phyloP scores from a whole-genome alignment of 2,888 invertebrate species.

The Uropetala carovei region DNA sequence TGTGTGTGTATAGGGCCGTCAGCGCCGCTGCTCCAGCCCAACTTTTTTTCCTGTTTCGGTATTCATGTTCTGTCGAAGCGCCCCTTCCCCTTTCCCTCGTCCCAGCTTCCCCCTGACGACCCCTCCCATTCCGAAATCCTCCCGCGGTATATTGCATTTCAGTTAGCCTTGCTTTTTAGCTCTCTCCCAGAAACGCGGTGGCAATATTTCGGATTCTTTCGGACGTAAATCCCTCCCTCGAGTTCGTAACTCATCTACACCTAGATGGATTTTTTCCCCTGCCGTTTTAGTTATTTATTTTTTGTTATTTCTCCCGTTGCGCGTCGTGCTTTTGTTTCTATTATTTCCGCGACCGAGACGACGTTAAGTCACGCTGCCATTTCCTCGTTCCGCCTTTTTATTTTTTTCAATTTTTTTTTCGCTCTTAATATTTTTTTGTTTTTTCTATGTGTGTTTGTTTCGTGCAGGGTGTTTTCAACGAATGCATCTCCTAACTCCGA shows the following conservation, averaged over 20 bases:
- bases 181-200: neutral
- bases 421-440: neutral
- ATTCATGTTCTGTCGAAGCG: conserved; percentile 44
- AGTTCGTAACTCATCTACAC: conserved; percentile 3
- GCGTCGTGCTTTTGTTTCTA: neutral
- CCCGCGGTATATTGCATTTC: conserved; percentile 19
- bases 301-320: neutral
- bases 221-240: neutral
- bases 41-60: conserved; percentile 23
- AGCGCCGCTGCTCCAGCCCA: neutral
- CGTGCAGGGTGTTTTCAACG: neutral
- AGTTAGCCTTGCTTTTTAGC: neutral
- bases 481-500: neutral
- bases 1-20: neutral
- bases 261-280: neutral
- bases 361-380: neutral
- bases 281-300: neutral
- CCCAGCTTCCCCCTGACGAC: no score
- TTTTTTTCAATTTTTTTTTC: neutral
- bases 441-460: neutral
- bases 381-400: neutral
- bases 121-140: neutral
- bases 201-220: neutral
- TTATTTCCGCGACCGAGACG: no score
- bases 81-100: neutral